Percentiles rank a stretch among this genome's conserved stretches.
These are phyloP conservation scores for Drosophila bocqueti DNA, from an alignment of 1,140 invertebrate species.

Conservation along the genomic window DNA sequence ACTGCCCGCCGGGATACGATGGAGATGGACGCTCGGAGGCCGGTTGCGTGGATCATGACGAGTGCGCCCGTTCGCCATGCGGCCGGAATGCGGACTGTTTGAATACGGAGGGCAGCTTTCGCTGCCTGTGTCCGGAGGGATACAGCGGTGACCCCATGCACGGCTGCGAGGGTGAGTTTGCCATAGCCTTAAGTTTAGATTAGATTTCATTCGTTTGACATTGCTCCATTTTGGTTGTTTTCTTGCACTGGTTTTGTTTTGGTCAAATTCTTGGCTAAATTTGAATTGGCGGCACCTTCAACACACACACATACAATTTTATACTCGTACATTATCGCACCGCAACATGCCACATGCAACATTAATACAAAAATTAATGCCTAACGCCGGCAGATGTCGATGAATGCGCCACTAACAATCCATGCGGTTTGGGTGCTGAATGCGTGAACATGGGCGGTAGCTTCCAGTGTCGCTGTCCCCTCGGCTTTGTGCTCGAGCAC, in stretches of 20 bases:
- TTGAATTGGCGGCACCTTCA: constrained; percentile 57
- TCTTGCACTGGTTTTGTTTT: constrained; percentile 58
- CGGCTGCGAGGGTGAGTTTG: constrained; percentile 89
- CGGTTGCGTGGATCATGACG: constrained; percentile 90
- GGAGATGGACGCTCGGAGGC: constrained; percentile 89
- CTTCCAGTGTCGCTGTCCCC: constrained; percentile 91
- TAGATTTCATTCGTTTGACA: constrained; percentile 21
- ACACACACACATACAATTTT: constrained; percentile 35
- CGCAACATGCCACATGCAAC: constrained; percentile 68
- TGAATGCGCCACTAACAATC: constrained; percentile 92
- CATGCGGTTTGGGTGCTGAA: constrained; percentile 90
- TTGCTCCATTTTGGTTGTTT: constrained; percentile 59
- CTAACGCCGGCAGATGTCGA: constrained; percentile 89
- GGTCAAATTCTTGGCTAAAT: constrained; percentile 30
- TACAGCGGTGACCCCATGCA: constrained; percentile 90
- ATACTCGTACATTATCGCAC: constrained; percentile 62
- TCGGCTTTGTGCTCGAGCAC: constrained; percentile 86
- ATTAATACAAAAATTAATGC: constrained; percentile 71
- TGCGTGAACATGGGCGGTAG: constrained; percentile 91
- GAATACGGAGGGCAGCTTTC: constrained; percentile 90
- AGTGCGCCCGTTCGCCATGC: constrained; percentile 89
- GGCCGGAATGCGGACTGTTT: constrained; percentile 90
- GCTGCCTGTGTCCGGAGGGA: constrained; percentile 91
- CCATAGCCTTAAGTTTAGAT: not conserved
- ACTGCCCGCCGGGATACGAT: constrained; percentile 92